Evolutionary conservation across 2,888 invertebrate genomes (phyloP).

Genomic region (Xanthorhoe spadicearia): DNA sequence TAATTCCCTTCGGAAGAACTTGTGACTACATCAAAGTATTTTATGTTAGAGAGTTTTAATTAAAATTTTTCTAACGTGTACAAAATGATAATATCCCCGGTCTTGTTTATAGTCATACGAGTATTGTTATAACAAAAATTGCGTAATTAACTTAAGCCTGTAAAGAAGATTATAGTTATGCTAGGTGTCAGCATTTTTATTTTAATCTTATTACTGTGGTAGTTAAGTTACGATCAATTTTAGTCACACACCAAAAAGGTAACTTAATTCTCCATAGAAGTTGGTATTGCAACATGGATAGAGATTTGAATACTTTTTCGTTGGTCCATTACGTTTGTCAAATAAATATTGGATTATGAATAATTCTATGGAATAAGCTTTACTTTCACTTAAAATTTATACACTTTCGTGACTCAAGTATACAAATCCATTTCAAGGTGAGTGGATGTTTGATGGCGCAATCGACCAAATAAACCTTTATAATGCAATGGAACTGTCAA

Average conservation of each 20-base stretch:
- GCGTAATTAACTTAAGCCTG: background rate
- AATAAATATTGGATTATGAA: slow-evolving; percentile 35
- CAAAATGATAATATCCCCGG: too few relatives aligned
- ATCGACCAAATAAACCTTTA: slow-evolving; percentile 1
- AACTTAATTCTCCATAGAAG: background rate
- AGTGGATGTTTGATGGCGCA: slow-evolving; percentile 20
- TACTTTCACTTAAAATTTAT: slow-evolving; percentile 43
- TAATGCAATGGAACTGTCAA: background rate
- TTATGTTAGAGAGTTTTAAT: too few relatives aligned
- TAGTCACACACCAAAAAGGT: background rate
- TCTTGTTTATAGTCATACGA: too few relatives aligned
- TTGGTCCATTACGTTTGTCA: slow-evolving; percentile 18
- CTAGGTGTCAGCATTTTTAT: too few relatives aligned
- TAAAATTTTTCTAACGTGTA: too few relatives aligned
- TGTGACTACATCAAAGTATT: too few relatives aligned
- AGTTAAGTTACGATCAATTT: slow-evolving; percentile 4
- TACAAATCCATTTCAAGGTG: slow-evolving; percentile 33
- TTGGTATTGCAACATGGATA: background rate
- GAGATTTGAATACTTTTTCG: background rate
- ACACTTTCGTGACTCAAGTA: slow-evolving; percentile 31
- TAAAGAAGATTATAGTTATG: background rate
- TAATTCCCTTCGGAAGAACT: too few relatives aligned
- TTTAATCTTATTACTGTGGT: background rate
- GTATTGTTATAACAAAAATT: too few relatives aligned
- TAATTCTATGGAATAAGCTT: slow-evolving; percentile 20